Conservation (phyloP, 2,797 vertebrate genomes). For the Neosilurus hyrtlii region DNA sequence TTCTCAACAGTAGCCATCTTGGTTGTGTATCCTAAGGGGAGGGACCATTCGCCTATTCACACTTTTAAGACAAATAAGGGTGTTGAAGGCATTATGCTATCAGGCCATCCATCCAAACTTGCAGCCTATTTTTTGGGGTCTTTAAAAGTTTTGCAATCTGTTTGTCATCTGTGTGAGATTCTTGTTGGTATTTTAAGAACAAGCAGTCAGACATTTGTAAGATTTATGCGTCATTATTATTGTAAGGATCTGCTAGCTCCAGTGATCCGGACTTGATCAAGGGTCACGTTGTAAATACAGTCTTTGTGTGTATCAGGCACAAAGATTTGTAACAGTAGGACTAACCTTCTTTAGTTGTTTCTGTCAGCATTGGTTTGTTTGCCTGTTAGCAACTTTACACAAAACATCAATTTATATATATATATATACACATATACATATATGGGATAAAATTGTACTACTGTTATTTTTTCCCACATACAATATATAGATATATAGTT, state of each 20-base stretch:
- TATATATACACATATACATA: too few relatives aligned
- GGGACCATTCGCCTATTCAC: too few relatives aligned
- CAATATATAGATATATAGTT: too few relatives aligned
- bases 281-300: not conserved
- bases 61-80: not conserved
- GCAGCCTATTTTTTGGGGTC: not conserved
- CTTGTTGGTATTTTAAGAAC: not conserved
- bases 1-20: too few relatives aligned
- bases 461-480: too few relatives aligned
- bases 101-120: not conserved
- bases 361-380: not conserved
- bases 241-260: too few relatives aligned
- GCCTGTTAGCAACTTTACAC: too few relatives aligned
- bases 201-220: not conserved
- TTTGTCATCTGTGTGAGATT: not conserved
- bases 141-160: too few relatives aligned
- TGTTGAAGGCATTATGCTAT: not conserved
- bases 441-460: too few relatives aligned
- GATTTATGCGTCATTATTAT: not conserved
- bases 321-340: not conserved
- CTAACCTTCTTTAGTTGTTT: not conserved
- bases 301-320: too few relatives aligned
- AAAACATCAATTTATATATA: too few relatives aligned
- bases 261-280: not conserved
- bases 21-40: too few relatives aligned